phyloP scores from a whole-genome alignment of 1,140 invertebrate species.

The Drosophila pseudoobscura region DNA sequence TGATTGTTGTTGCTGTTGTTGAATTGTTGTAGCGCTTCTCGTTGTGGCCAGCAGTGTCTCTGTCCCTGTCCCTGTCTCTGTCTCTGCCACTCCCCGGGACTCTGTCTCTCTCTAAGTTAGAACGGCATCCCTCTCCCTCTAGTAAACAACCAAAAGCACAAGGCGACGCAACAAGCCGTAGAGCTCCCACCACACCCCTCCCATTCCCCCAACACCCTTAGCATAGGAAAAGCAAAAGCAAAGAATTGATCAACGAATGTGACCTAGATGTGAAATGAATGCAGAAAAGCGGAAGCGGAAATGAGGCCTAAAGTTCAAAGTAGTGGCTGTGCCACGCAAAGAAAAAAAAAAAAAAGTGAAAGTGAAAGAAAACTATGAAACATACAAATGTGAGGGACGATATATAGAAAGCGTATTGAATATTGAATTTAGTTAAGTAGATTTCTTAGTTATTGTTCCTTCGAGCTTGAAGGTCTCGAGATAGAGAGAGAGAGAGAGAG shows the following conservation, averaged over 20 bases:
- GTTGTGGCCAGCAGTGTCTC: constrained; percentile 21
- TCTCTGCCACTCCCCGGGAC: neutral
- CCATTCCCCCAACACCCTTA: neutral
- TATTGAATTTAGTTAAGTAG: constrained; percentile 40
- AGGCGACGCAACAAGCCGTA: neutral
- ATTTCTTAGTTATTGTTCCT: constrained; percentile 23
- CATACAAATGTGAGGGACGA: constrained; percentile 8
- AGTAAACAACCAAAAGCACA: constrained; percentile 21
- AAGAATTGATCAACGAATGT: constrained; percentile 7
- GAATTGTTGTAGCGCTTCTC: constrained; percentile 47
- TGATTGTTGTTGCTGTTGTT: constrained; percentile 57
- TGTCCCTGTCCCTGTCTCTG: constrained; percentile 31
- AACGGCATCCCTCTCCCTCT: constrained; percentile 1
- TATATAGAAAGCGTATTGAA: constrained; percentile 18
- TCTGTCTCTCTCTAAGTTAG: constrained; percentile 2
- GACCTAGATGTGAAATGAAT: constrained; percentile 12
- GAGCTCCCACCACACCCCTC: neutral
- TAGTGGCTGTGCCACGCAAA: constrained; percentile 73
- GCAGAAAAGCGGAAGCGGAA: constrained; percentile 29
- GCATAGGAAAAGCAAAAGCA: neutral
- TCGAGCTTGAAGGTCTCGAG: neutral
- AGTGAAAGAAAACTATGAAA: constrained; percentile 19
- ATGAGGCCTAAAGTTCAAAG: constrained; percentile 76
- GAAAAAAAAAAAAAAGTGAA: constrained; percentile 17
- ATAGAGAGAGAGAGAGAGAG: too few species aligned